These are phyloP conservation scores for Drosophila mimica DNA, from an alignment of 2,888 invertebrate genomes.

Conservation along the genomic window DNA sequence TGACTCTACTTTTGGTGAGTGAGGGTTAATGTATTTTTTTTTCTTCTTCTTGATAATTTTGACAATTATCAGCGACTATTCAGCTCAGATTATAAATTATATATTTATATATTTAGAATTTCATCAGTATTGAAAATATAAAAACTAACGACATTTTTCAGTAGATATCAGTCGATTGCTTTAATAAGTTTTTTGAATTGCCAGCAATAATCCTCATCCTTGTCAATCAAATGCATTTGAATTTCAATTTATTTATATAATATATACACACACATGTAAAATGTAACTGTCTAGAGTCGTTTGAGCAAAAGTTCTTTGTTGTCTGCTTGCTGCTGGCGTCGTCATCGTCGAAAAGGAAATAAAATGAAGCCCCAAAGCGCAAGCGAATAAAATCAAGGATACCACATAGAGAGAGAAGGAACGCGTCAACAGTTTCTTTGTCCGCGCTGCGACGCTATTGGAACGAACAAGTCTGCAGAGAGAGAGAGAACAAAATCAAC, in stretches of 20 bases:
- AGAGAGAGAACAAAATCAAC: slow-evolving; percentile 16
- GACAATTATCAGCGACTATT: neutral
- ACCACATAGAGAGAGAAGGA: slow-evolving; percentile 43
- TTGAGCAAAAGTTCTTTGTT: slow-evolving; percentile 53
- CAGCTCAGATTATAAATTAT: neutral
- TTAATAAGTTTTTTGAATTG: neutral
- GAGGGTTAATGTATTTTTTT: neutral
- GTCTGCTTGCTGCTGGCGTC: slow-evolving; percentile 41
- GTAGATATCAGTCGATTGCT: neutral
- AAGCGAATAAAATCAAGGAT: slow-evolving; percentile 68
- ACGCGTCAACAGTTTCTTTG: slow-evolving; percentile 61
- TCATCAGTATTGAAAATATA: neutral
- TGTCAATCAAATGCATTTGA: slow-evolving; percentile 33
- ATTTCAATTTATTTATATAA: slow-evolving; percentile 34
- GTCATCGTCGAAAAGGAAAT: slow-evolving; percentile 56
- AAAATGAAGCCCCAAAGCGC: slow-evolving; percentile 37
- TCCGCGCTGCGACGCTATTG: slow-evolving; percentile 16
- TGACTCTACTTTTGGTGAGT: neutral
- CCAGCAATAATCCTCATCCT: neutral
- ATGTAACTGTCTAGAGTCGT: slow-evolving; percentile 7
- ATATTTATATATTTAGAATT: neutral
- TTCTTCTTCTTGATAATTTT: too few relatives aligned
- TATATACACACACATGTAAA: slow-evolving; percentile 4
- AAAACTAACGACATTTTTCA: neutral
- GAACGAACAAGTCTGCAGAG: slow-evolving; percentile 17